Evolutionary conservation across 1,140 invertebrate genomes (phyloP).

Genomic region (Palaemon carinicauda): DNA sequence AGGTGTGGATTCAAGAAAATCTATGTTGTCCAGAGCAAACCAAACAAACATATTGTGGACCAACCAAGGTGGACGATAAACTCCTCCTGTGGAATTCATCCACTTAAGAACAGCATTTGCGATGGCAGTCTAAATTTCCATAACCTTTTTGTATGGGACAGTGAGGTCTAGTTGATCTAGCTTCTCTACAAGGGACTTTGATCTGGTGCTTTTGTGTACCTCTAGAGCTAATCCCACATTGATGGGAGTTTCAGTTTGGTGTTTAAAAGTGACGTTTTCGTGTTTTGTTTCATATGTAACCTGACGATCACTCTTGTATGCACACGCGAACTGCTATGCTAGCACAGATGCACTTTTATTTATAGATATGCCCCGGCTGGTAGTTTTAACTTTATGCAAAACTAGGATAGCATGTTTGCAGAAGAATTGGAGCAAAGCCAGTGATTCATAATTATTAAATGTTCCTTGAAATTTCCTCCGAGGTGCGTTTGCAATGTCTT

Average conservation of each 20-base stretch:
- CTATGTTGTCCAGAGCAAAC: slow-evolving; percentile 28
- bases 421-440: too few relatives aligned
- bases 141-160: neutral
- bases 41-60: slow-evolving; percentile 11
- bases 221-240: neutral
- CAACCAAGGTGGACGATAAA: neutral
- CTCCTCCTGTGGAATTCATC: slow-evolving; percentile 1
- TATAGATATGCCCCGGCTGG: too few relatives aligned
- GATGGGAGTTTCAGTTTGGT: slow-evolving; percentile 16
- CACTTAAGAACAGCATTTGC: slow-evolving; percentile 7
- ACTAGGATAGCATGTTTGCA: too few relatives aligned
- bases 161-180: neutral
- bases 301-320: slow-evolving; percentile 6
- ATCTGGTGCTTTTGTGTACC: neutral
- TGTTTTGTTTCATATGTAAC: neutral
- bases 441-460: too few relatives aligned
- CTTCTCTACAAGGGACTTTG: neutral
- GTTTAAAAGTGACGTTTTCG: neutral
- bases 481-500: too few relatives aligned
- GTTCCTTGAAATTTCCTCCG: too few relatives aligned
- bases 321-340: slow-evolving; percentile 1
- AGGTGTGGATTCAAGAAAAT: slow-evolving; percentile 28
- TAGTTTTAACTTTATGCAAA: too few relatives aligned
- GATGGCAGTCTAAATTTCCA: slow-evolving; percentile 9
- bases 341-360: slow-evolving; percentile 10